A percentile compares a stretch with the other conserved stretches of the same genome.
These are phyloP conservation scores for Sesamia inferens DNA, from an alignment of 2,888 invertebrate species.

Conservation along the genomic window DNA sequence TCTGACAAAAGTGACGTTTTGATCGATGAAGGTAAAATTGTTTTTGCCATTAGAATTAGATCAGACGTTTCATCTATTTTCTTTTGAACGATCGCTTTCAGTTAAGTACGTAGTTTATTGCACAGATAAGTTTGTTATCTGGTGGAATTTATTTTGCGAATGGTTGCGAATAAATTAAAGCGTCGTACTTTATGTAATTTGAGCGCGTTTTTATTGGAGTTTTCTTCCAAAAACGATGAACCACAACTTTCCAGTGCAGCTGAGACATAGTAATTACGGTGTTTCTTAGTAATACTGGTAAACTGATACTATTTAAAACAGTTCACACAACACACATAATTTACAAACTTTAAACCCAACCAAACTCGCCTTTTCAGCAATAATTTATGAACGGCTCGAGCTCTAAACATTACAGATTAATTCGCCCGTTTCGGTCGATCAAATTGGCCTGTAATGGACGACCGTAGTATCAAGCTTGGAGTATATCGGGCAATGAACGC, in stretches of 20 bases:
- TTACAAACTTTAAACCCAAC: constrained; percentile 39
- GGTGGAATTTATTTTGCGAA: constrained; percentile 29
- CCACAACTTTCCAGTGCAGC: constrained; percentile 34
- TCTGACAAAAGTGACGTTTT: constrained; percentile 74
- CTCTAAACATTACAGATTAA: constrained; percentile 61
- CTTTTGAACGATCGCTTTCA: constrained; percentile 43
- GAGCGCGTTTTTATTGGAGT: constrained; percentile 9
- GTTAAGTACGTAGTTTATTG: constrained; percentile 39
- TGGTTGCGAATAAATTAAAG: constrained; percentile 12
- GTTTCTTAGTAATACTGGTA: constrained; percentile 35
- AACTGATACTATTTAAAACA: constrained; percentile 41
- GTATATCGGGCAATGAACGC: constrained; percentile 80
- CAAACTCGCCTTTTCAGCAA: constrained; percentile 35
- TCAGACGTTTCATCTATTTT: constrained; percentile 47
- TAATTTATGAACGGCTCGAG: constrained; percentile 53
- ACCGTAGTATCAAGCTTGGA: constrained; percentile 71
- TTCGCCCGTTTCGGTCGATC: constrained; percentile 61
- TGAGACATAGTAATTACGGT: constrained; percentile 40
- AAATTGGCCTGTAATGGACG: constrained; percentile 65
- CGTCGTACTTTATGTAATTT: constrained; percentile 9
- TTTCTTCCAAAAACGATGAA: constrained; percentile 35
- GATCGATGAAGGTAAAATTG: constrained; percentile 73
- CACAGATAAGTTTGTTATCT: constrained; percentile 23
- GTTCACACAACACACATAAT: constrained; percentile 26
- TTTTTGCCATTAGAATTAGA: constrained; percentile 63